Base-by-base conservation (phyloP, 2,113 vertebrate genomes). In the Morone chrysops region DNA sequence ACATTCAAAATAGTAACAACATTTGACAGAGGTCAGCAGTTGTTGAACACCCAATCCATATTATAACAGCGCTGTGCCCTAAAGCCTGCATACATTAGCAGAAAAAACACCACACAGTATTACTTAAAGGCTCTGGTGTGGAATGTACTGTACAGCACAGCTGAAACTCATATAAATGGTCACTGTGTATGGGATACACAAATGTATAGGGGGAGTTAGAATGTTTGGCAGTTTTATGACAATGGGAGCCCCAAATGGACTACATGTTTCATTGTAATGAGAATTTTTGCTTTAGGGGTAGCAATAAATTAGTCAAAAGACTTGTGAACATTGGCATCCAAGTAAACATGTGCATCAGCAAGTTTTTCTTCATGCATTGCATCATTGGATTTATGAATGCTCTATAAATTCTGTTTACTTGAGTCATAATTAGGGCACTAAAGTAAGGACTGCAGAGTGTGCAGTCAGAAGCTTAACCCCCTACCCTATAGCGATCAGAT, bases 261-360 rank as follows among this genome's bases (percentile, higher is more conserved):
- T 12, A 20, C 67, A 67, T 71, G 38, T 68, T 81, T 83, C 20
- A 80, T 40, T 57, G 13, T 76, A 81, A 87, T 85, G 77, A 67
- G 59, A 78, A 62, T 66, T 63, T 17, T 74, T 70, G 70, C 79
- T 84, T 65, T 22, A 74, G 54, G 89, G 74, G 18, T 20, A 47
- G 36, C 43, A 53, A 69, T 86, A 45, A 80, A 75, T 90, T 69
- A 63, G 47, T 45, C 50, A 67, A 80, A 88, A 84, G 20, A 54
- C 50, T 81, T 36, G 47, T 61, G 38, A 68, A 57, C 60, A 65
- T 57, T 62, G 62, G 70, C 67, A 78, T n/a, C 54, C 70, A 75
- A 75, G 50, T 75, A 80, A 89, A 83, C 25, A 70, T 47, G 57
- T 70, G 69, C 83, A 78, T 87, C 78, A 75, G 79, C 78, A 75